Conservation (phyloP, 2,113 vertebrate species). For the Onychorhynchus coronatus region DNA sequence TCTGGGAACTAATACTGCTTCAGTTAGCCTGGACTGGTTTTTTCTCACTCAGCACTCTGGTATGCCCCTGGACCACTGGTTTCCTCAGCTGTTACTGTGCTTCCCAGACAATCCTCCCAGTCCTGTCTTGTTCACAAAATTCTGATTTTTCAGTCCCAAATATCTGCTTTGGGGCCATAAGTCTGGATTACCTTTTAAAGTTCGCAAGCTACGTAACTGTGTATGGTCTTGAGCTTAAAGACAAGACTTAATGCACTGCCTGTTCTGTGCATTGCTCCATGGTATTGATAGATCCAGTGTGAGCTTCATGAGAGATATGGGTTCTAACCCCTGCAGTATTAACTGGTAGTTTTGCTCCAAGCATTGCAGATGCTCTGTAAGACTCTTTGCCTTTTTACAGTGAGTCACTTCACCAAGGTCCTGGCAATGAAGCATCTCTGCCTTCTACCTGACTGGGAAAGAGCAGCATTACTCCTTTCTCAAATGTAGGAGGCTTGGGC, state of each 20-base stretch:
- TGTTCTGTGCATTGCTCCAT: background rate
- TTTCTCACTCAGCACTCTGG: background rate
- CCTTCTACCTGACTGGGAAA: background rate
- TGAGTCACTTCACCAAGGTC: background rate
- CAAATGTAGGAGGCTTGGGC: background rate
- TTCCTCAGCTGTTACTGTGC: background rate
- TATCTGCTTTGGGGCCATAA: background rate
- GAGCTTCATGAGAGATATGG: background rate
- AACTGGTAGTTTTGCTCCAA: background rate
- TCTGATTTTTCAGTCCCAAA: background rate
- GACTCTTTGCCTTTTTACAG: background rate
- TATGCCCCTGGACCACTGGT: background rate
- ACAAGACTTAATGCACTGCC: background rate
- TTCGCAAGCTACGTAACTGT: fast-evolving
- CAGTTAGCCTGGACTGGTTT: background rate
- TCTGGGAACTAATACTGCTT: background rate
- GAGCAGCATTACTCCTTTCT: background rate
- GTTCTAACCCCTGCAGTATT: background rate
- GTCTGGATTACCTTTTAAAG: background rate
- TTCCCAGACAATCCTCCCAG: background rate
- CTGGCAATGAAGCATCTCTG: background rate
- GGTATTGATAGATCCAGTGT: background rate
- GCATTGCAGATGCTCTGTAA: background rate
- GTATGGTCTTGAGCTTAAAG: background rate
- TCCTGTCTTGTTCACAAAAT: background rate